Evolutionary conservation across 2,797 vertebrate species (phyloP).

Genomic region (Enteromius paludinosus): DNA sequence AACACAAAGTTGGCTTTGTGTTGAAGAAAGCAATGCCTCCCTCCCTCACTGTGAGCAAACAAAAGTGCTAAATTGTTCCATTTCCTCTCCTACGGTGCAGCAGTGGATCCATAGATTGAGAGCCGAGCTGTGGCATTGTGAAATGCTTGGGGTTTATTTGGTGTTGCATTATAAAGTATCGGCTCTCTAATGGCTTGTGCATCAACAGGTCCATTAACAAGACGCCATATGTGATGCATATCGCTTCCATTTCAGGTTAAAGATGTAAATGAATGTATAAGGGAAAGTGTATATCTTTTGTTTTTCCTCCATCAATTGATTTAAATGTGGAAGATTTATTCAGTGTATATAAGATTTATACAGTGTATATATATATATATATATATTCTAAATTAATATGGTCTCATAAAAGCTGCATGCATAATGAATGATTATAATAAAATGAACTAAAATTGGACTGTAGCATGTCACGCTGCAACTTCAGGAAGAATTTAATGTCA

Average conservation of each 20-base stretch:
- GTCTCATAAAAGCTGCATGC: neutral
- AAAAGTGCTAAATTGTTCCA: constrained; percentile 61
- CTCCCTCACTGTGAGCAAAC: constrained; percentile 62
- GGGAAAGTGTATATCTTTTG: neutral
- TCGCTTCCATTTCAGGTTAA: neutral
- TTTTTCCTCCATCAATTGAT: neutral
- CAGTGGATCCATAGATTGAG: constrained; percentile 54
- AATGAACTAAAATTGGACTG: neutral
- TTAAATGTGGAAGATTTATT: constrained; percentile 1
- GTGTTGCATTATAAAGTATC: constrained; percentile 12
- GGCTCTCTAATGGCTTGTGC: constrained; percentile 4
- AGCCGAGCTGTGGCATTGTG: constrained; percentile 30
- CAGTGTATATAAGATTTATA: neutral
- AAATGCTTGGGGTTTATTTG: constrained; percentile 33
- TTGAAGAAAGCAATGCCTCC: constrained; percentile 67
- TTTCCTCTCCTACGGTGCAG: constrained; percentile 58
- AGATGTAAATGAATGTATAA: neutral
- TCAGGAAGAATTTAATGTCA: neutral
- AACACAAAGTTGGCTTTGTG: constrained; percentile 81
- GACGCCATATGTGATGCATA: neutral
- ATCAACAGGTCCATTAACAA: constrained; percentile 55
- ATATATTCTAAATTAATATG: neutral
- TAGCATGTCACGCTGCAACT: neutral
- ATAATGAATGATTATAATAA: neutral
- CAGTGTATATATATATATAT: no score